Evolutionary conservation across 2,888 invertebrate species (phyloP), one percentile per base, ranked within the genome.

Genomic region (Idaea dimidiata): DNA sequence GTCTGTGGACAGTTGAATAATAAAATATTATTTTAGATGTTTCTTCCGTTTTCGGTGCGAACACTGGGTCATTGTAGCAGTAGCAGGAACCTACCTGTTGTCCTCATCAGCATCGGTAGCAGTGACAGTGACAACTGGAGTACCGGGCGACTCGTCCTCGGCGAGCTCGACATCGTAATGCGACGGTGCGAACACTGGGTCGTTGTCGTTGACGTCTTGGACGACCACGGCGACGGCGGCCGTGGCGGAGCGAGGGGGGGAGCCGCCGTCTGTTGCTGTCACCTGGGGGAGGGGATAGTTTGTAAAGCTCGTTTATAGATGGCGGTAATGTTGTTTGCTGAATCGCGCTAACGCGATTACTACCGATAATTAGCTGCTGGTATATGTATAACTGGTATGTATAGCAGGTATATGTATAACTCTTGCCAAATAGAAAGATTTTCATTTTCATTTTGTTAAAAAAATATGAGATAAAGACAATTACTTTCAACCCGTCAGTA

Each of bases 151-250:
- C 76, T 97, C 95, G 86, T 98, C 97, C 87, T 99, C 99, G 0
- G 96, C 94, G 16, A 99, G 94, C 60, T 96, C 96, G 0, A 97
- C 97, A 83, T 98, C 98, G 88, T 99, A 99, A 79, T 97, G 96
- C 74, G 97, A 97, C 68, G 97, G 97, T 74, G 97, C 96, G 88
- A 99, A 99, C 69, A 96, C 96, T 0, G 99, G 99, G 84, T 99
- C 97, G 86, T 99, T 98, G 89, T 99, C 98, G 84, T 99, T 99
- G 17, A 98, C 96, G 86, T 99, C 98, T 82, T 97, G 96, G 1
- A 99, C 95, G 0, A 96, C 97, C 16, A 99, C 96, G 7, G 96
- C 94, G 0, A 99, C 98, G 0, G 96, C 96, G 0, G 98, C 97
- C 64, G 96, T 97, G 0, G 97, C 96, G 0, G 97, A 97, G 17